Conservation (phyloP, 2,888 invertebrate species). For the Cheilosia soror region DNA sequence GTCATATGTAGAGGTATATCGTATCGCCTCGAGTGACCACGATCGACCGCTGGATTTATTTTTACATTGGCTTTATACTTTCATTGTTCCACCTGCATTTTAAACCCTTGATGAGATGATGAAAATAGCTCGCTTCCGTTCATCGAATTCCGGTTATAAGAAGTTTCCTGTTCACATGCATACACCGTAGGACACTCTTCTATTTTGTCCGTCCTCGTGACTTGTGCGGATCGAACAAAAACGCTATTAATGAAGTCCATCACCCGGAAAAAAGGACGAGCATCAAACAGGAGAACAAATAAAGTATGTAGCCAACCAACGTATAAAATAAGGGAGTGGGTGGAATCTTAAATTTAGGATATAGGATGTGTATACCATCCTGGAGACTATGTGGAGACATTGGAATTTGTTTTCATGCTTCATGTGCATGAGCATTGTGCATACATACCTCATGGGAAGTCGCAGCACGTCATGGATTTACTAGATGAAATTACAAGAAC, state of each 20-base stretch:
- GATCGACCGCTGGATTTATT: conserved; percentile 15
- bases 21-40: conserved; percentile 37
- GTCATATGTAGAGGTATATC: too few relatives aligned
- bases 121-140: conserved; percentile 17
- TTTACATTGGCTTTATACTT: conserved; percentile 12
- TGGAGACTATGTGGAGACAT: not conserved
- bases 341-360: conserved; percentile 29
- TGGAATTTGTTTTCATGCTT: not conserved
- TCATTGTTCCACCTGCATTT: conserved; percentile 13
- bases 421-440: not conserved
- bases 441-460: not conserved
- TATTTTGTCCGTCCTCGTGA: conserved; percentile 26
- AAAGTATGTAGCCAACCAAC: not conserved
- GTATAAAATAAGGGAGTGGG: not conserved
- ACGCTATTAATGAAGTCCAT: conserved; percentile 49
- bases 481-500: conserved; percentile 11
- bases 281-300: not conserved
- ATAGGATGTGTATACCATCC: conserved; percentile 20
- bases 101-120: conserved; percentile 46
- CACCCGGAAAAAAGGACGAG: conserved; percentile 13
- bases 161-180: not conserved
- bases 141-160: conserved; percentile 22
- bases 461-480: conserved; percentile 32
- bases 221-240: conserved; percentile 24
- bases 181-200: conserved; percentile 14